Evolutionary conservation across 92 coral and sea anemone species (phyloP).

Genomic region (Desmophyllum pertusum): DNA sequence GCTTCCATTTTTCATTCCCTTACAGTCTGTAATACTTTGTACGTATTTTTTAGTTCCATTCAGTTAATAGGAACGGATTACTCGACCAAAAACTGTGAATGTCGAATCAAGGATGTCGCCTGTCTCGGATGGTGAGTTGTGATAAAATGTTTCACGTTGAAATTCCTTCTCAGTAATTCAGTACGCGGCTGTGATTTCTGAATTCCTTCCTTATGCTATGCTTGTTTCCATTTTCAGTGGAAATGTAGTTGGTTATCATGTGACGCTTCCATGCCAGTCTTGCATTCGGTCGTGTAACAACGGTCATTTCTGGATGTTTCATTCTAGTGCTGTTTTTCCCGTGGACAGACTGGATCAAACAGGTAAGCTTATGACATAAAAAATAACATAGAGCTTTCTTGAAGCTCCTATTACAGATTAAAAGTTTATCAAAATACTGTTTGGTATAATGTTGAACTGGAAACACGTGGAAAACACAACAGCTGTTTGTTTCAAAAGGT

Average conservation of each 20-base stretch:
- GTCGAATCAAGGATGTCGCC: slow-evolving; percentile 98
- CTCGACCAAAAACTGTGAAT: slow-evolving; percentile 86
- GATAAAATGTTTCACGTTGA: background rate
- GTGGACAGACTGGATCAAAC: slow-evolving; percentile 91
- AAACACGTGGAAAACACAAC: slow-evolving; percentile 23
- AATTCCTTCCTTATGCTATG: background rate
- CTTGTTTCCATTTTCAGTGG: slow-evolving; percentile 70
- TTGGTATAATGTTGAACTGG: background rate
- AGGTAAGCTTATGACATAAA: slow-evolving; percentile 56
- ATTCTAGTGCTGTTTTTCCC: slow-evolving; percentile 82
- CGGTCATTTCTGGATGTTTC: slow-evolving; percentile 99
- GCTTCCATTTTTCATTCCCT: background rate
- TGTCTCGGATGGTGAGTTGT: slow-evolving; percentile 92
- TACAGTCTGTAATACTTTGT: background rate
- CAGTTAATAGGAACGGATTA: slow-evolving; percentile 93
- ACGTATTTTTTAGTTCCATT: slow-evolving; percentile 69
- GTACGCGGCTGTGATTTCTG: background rate
- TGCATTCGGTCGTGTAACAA: slow-evolving; percentile 95
- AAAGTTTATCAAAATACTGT: background rate
- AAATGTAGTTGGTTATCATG: slow-evolving; percentile 95
- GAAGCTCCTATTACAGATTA: background rate
- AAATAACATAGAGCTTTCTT: background rate
- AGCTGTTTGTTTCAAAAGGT: slow-evolving; percentile 21
- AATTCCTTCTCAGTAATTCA: background rate
- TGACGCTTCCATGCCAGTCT: slow-evolving; percentile 91